Evolutionary conservation across 2,113 vertebrate genomes (phyloP).

Genomic region (Phoenicopterus ruber): DNA sequence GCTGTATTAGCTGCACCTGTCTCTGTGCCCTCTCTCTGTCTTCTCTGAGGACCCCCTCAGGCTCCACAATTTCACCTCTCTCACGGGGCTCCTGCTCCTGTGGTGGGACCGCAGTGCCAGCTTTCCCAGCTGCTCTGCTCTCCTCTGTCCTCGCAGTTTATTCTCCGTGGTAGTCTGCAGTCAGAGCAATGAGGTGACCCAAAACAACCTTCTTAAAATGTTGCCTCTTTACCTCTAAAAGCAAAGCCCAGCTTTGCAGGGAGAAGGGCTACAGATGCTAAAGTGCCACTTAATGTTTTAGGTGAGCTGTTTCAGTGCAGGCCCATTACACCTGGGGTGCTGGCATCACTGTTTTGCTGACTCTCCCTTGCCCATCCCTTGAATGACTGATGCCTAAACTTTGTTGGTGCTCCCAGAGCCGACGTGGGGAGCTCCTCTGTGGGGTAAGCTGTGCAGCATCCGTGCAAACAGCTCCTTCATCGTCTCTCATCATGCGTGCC

Average conservation of each 20-base stretch:
- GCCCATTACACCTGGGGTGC: neutral
- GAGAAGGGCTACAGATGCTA: neutral
- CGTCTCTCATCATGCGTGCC: neutral
- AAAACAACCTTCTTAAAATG: neutral
- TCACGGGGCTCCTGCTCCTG: fast-evolving
- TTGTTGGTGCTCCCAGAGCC: neutral
- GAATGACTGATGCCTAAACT: neutral
- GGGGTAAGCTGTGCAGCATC: neutral
- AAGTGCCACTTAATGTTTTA: neutral
- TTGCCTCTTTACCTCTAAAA: neutral
- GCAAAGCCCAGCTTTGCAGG: neutral
- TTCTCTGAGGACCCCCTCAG: neutral
- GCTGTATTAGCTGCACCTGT: neutral
- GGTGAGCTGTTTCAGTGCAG: neutral
- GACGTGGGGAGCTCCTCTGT: neutral
- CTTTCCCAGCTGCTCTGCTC: neutral
- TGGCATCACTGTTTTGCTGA: neutral
- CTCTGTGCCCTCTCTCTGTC: neutral
- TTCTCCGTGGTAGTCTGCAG: neutral
- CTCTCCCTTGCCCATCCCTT: neutral
- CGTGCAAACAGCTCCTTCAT: fast-evolving
- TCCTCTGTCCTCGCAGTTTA: neutral
- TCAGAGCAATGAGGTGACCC: neutral
- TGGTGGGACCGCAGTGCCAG: neutral
- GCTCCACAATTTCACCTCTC: neutral